phyloP scores from a whole-genome alignment of 2,113 vertebrate genomes.

The Tiliqua scincoides region DNA sequence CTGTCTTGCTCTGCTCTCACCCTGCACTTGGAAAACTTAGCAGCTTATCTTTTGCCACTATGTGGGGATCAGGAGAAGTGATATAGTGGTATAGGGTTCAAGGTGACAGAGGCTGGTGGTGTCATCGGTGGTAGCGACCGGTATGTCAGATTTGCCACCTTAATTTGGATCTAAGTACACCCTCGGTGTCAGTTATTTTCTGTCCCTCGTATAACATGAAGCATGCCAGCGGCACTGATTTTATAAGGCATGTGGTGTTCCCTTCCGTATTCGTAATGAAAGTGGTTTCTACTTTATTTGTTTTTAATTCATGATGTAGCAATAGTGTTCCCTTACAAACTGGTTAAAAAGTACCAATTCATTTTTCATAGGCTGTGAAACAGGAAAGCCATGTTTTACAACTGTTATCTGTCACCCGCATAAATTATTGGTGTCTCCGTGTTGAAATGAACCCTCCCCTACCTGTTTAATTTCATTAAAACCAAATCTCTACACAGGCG shows the following conservation, averaged over 20 bases:
- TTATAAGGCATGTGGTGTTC: neutral
- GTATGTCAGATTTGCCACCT: neutral
- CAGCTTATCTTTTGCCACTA: neutral
- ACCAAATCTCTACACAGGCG: neutral
- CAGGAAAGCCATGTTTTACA: slow-evolving; percentile 42
- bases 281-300: neutral
- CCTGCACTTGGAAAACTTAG: no score
- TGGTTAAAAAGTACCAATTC: slow-evolving; percentile 1
- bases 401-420: slow-evolving; percentile 55
- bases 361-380: slow-evolving; percentile 34
- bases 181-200: neutral
- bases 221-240: neutral
- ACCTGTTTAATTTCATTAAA: slow-evolving; percentile 65
- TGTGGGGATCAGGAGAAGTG: neutral
- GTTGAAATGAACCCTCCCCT: slow-evolving; percentile 7
- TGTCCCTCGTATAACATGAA: neutral
- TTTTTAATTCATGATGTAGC: neutral
- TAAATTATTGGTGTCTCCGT: slow-evolving; percentile 57
- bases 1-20: no score
- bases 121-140: neutral
- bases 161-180: neutral
- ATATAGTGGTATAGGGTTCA: neutral
- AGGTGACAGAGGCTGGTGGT: neutral
- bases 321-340: neutral
- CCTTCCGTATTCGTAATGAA: neutral